Evolutionary conservation across 2,888 invertebrate genomes (phyloP).

Genomic region (Heliconius erato): DNA sequence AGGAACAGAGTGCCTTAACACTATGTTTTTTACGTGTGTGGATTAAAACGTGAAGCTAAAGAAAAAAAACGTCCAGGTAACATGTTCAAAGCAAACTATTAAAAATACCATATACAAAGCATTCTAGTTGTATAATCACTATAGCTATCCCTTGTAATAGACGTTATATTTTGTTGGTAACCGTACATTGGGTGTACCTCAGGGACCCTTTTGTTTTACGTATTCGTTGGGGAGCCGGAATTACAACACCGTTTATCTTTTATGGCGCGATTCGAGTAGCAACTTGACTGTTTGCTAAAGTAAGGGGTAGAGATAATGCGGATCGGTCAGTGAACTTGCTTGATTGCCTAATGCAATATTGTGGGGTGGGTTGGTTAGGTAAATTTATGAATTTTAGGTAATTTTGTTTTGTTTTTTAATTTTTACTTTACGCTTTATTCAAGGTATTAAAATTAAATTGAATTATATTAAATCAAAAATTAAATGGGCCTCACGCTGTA

Average conservation of each 20-base stretch:
- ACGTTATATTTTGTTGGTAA: conserved; percentile 34
- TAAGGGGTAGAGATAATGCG: conserved; percentile 42
- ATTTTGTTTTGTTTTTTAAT: not conserved
- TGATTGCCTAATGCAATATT: conserved; percentile 8
- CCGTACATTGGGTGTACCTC: conserved; percentile 31
- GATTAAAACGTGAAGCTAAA: not conserved
- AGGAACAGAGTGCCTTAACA: no score
- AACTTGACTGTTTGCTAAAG: conserved; percentile 42
- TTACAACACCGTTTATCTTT: conserved; percentile 54
- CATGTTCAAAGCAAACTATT: not conserved
- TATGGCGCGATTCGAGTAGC: conserved; percentile 47
- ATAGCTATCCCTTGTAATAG: conserved; percentile 23
- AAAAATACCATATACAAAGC: not conserved
- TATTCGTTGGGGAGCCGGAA: conserved; percentile 60
- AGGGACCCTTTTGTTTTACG: conserved; percentile 50
- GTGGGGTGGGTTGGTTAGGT: not conserved
- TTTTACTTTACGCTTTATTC: not conserved
- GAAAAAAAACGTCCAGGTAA: not conserved
- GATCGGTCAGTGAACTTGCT: conserved; percentile 41
- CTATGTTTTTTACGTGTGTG: not conserved
- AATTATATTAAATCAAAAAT: no score
- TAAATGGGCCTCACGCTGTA: no score
- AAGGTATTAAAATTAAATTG: no score
- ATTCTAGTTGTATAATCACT: not conserved
- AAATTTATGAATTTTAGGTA: not conserved